Conservation (phyloP, 2,797 vertebrate species). For the Glossophaga mutica region DNA sequence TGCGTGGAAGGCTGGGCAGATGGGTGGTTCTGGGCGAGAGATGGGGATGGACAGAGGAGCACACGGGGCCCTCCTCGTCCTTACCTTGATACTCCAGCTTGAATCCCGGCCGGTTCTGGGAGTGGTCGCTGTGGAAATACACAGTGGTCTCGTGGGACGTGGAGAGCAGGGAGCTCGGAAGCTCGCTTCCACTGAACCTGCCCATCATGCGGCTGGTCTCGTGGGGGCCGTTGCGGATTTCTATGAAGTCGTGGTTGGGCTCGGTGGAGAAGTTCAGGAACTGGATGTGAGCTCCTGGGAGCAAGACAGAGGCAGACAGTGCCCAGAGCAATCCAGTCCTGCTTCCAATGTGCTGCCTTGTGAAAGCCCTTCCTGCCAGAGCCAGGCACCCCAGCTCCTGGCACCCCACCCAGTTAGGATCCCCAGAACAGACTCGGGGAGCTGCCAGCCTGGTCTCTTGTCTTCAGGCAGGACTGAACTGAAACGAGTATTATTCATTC, state of each 20-base stretch:
- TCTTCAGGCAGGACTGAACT: not conserved
- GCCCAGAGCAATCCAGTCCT: not conserved
- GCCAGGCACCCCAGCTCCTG: fast-evolving
- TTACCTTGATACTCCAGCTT: constrained; percentile 96
- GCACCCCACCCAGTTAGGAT: not conserved
- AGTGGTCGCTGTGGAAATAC: constrained; percentile 98
- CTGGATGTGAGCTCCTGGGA: constrained; percentile 93
- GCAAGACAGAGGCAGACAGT: constrained; percentile 9
- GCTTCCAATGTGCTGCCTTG: fast-evolving
- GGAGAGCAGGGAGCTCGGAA: constrained; percentile 91
- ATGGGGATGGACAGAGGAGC: not conserved
- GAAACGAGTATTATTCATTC: not conserved
- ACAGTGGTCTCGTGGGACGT: constrained; percentile 95
- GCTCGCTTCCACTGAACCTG: constrained; percentile 91
- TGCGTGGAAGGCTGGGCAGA: not conserved
- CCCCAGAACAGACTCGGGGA: not conserved
- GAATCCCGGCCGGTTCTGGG: constrained; percentile 97
- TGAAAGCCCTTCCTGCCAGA: not conserved
- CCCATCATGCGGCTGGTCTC: constrained; percentile 95
- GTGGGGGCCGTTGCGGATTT: constrained; percentile 95
- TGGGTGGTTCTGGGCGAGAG: not conserved
- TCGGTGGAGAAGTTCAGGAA: constrained; percentile 98
- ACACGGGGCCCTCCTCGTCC: not conserved
- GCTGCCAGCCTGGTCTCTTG: not conserved
- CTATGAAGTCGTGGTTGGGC: constrained; percentile 97